phyloP scores from a whole-genome alignment of 2,888 invertebrate genomes.

The Sussaba pulchella region DNA sequence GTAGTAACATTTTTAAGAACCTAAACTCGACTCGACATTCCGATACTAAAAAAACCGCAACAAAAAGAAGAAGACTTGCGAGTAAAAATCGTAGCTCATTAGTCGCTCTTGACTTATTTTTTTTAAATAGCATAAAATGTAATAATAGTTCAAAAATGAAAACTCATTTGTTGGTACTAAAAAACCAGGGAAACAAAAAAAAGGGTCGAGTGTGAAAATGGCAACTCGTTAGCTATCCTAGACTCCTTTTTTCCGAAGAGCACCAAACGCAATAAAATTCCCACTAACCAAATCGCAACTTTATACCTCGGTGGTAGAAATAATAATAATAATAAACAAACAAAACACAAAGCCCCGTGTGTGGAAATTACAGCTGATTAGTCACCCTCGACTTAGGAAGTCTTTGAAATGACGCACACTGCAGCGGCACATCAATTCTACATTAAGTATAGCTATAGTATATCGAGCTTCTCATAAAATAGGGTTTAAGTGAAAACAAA shows the following conservation, averaged over 20 bases:
- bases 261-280: neutral
- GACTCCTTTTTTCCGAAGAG: neutral
- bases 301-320: no score
- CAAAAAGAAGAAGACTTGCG: no score
- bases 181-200: neutral
- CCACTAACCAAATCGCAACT: no score
- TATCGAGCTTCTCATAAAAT: conserved; percentile 66
- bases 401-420: conserved; percentile 54
- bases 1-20: neutral
- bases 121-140: no score
- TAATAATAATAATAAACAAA: no score
- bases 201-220: conserved; percentile 10
- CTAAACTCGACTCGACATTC: neutral
- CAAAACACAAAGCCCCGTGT: no score
- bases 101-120: no score
- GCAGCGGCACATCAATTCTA: conserved; percentile 50
- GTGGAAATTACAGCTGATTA: conserved; percentile 56
- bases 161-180: neutral
- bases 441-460: conserved; percentile 18
- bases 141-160: no score
- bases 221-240: conserved; percentile 44
- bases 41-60: neutral
- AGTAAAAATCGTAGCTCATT: no score
- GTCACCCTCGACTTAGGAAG: conserved; percentile 34
- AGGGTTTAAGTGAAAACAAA: conserved; percentile 73